phyloP scores from a whole-genome alignment of 1,140 invertebrate species.

The Drosophila eugracilis region DNA sequence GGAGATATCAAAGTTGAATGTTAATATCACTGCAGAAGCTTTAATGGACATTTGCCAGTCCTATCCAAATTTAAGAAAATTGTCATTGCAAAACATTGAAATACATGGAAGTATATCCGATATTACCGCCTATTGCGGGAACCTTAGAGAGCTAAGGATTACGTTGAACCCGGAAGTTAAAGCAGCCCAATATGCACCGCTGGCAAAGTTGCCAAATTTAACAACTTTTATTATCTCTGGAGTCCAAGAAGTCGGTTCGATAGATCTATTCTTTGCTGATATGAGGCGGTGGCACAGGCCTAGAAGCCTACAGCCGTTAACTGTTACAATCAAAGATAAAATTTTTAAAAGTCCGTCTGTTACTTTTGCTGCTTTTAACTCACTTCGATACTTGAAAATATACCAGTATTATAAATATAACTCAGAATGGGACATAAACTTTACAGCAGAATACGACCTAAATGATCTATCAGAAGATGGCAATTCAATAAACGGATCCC shows the following conservation, averaged over 20 bases:
- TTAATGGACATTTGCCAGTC: neutral
- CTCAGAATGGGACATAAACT: neutral
- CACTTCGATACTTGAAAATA: neutral
- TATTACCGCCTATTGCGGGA: neutral
- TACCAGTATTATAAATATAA: neutral
- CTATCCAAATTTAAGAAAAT: neutral
- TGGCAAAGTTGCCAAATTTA: neutral
- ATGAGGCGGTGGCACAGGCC: neutral
- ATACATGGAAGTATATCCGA: neutral
- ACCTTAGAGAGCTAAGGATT: neutral
- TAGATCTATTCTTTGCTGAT: neutral
- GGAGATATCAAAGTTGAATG: too few relatives aligned
- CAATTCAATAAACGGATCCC: neutral
- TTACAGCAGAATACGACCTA: neutral
- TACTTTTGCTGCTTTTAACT: neutral
- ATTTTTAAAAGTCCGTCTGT: neutral
- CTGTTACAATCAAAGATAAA: neutral
- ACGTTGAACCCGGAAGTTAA: neutral
- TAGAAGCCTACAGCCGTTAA: neutral
- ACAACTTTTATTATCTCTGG: neutral
- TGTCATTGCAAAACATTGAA: neutral
- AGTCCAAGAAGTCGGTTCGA: neutral
- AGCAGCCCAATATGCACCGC: neutral
- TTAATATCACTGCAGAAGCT: neutral
- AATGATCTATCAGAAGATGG: neutral